A percentile compares a stretch with the other conserved stretches of the same genome.
Conservation (phyloP, 2,888 invertebrate genomes). For the Chrysodeixis includens region DNA sequence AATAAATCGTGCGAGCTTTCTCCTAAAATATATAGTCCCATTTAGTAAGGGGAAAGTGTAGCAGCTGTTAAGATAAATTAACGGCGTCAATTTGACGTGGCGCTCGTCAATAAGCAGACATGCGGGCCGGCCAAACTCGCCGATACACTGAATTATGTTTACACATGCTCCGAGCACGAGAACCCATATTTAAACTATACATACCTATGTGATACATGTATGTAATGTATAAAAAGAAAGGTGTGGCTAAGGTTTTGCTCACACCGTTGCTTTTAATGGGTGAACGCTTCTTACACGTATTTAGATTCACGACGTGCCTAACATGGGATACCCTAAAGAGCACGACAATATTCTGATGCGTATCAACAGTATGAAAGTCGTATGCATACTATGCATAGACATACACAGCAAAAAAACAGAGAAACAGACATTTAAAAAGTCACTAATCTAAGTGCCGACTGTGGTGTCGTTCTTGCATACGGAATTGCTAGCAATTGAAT, state of each 20-base stretch:
- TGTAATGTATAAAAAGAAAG: conserved; percentile 2
- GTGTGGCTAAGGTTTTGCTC: conserved; percentile 2
- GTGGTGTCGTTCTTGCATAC: too few species aligned
- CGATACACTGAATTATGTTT: conserved; percentile 22
- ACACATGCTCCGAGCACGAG: conserved; percentile 9
- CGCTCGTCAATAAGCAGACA: conserved; percentile 65
- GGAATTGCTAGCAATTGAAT: too few species aligned
- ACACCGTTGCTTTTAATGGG: conserved; percentile 1
- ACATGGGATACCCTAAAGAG: not conserved
- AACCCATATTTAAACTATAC: not conserved
- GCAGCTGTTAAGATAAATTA: conserved; percentile 73
- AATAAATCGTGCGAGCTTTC: conserved; percentile 64
- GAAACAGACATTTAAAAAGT: too few species aligned
- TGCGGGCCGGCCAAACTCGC: conserved; percentile 62
- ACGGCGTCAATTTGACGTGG: conserved; percentile 71
- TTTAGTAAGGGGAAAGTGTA: conserved; percentile 75
- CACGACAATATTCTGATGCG: not conserved
- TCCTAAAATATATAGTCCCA: conserved; percentile 67
- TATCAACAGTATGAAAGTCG: too few species aligned
- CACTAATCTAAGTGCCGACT: too few species aligned
- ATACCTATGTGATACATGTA: not conserved
- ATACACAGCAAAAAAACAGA: too few species aligned
- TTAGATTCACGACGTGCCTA: not conserved
- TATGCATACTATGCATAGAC: too few species aligned
- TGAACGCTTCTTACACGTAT: not conserved